Evolutionary conservation across 1,140 invertebrate species (phyloP).

Genomic region (Neodiprion lecontei): DNA sequence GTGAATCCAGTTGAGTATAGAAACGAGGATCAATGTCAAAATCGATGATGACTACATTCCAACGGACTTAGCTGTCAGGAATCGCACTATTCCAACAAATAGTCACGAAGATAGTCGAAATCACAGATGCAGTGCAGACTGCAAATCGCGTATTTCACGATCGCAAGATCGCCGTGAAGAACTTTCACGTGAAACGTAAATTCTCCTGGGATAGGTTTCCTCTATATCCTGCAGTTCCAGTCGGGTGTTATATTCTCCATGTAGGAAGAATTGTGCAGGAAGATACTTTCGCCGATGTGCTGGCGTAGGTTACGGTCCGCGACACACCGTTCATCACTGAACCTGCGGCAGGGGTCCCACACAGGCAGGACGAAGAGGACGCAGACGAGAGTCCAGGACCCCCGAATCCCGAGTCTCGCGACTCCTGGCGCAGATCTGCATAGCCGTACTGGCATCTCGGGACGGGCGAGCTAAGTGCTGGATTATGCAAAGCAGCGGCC

Average conservation of each 20-base stretch:
- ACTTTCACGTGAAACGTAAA: neutral
- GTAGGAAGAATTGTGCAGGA: neutral
- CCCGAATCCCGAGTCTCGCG: conserved; percentile 7
- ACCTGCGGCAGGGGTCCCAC: neutral
- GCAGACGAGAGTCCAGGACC: neutral
- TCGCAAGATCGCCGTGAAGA: neutral
- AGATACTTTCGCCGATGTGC: conserved; percentile 8
- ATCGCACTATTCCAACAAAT: no score
- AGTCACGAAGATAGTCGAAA: no score
- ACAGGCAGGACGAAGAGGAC: conserved; percentile 9
- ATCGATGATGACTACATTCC: no score
- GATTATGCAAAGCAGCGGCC: conserved; percentile 64
- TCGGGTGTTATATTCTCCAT: no score
- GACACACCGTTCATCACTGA: neutral
- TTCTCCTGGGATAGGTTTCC: neutral
- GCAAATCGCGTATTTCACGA: no score
- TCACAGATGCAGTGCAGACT: no score
- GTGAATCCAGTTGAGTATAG: no score
- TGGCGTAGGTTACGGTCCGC: neutral
- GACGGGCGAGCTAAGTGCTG: conserved; percentile 63
- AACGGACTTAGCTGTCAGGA: no score
- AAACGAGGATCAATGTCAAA: no score
- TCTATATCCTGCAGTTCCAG: neutral
- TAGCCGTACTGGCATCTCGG: conserved; percentile 55
- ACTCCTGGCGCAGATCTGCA: conserved; percentile 47